phyloP scores from a whole-genome alignment of 2,888 invertebrate genomes.

The Synanthedon formicaeformis region DNA sequence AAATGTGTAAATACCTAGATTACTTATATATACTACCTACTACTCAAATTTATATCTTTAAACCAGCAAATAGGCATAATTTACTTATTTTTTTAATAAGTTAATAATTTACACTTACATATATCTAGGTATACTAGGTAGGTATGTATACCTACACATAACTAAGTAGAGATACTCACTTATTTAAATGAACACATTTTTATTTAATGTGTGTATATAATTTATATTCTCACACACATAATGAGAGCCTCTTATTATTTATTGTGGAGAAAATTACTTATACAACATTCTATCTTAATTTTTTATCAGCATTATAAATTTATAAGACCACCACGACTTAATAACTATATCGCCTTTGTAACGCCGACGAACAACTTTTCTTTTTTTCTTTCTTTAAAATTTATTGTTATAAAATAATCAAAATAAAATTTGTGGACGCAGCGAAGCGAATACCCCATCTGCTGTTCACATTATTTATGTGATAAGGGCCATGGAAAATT shows the following conservation, averaged over 20 bases:
- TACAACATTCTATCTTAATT: conserved; percentile 52
- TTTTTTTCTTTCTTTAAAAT: conserved; percentile 38
- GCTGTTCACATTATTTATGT: conserved; percentile 57
- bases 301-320: conserved; percentile 47
- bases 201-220: conserved; percentile 18
- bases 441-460: conserved; percentile 41
- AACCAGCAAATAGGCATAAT: too few relatives aligned
- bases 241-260: conserved; percentile 32
- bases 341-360: conserved; percentile 56
- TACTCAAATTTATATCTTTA: too few relatives aligned
- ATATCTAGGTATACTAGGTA: too few relatives aligned
- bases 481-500: conserved; percentile 40
- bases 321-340: conserved; percentile 56
- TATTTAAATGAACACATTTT: neutral
- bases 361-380: conserved; percentile 40
- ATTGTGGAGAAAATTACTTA: conserved; percentile 33
- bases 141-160: too few relatives aligned
- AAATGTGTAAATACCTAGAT: too few relatives aligned
- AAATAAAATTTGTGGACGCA: conserved; percentile 37
- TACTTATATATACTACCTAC: too few relatives aligned
- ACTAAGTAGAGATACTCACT: too few relatives aligned
- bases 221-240: conserved; percentile 18
- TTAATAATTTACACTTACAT: too few relatives aligned
- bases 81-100: too few relatives aligned
- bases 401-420: conserved; percentile 56